Percentiles rank a stretch among this genome's conserved stretches.
Conservation (phyloP, 2,797 vertebrate species). For the Acipenser oxyrinchus region DNA sequence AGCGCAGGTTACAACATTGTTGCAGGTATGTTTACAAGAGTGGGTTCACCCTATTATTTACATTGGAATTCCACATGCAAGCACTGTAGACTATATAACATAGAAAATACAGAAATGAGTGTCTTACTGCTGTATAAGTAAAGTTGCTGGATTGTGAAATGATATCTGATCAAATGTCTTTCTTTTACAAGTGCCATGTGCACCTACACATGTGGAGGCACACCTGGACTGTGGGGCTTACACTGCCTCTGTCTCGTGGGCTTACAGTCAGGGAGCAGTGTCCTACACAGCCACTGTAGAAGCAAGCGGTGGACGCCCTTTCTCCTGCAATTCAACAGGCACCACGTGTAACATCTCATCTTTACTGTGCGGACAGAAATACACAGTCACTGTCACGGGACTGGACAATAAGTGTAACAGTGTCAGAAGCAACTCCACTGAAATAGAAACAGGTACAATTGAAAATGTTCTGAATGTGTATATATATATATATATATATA, state of each 20-base stretch:
- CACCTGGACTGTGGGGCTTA: slow-evolving; percentile 42
- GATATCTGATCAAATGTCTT: neutral
- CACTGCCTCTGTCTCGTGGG: slow-evolving; percentile 46
- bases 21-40: slow-evolving; percentile 38
- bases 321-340: slow-evolving; percentile 41
- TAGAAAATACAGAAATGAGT: too few species aligned
- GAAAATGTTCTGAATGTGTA: neutral
- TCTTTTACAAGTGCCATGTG: slow-evolving; percentile 51
- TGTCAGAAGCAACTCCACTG: slow-evolving; percentile 35
- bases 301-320: slow-evolving; percentile 18
- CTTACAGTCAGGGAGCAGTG: slow-evolving; percentile 30
- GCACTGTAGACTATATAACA: too few species aligned
- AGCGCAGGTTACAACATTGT: slow-evolving; percentile 41
- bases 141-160: neutral
- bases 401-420: slow-evolving; percentile 46
- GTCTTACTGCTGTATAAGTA: too few species aligned
- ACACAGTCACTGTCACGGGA: slow-evolving; percentile 49
- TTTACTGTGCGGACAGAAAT: slow-evolving; percentile 48
- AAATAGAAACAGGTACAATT: slow-evolving; percentile 49
- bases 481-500: too few species aligned
- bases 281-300: slow-evolving; percentile 37
- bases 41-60: too few species aligned
- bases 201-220: slow-evolving; percentile 32
- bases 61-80: too few species aligned
- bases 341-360: slow-evolving; percentile 36